Conservation (phyloP, 2,113 vertebrate species). For the Andinoacara biseriatus region DNA sequence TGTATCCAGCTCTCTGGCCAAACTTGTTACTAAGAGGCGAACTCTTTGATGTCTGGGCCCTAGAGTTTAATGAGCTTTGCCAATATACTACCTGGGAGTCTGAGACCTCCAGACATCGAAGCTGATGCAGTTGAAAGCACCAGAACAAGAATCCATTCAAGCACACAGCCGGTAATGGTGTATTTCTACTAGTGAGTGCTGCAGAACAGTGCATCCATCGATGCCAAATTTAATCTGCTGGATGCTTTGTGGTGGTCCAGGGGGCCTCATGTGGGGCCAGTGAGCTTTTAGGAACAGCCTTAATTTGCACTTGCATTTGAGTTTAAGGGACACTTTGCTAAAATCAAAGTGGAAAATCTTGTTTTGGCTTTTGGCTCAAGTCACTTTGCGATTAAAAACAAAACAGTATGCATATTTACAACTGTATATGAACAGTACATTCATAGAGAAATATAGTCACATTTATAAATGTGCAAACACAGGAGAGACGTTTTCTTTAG, state of each 20-base stretch:
- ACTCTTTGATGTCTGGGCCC: conserved; percentile 14
- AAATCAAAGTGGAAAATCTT: too few relatives aligned
- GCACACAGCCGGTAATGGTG: not conserved
- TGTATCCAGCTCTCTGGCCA: not conserved
- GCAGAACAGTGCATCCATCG: not conserved
- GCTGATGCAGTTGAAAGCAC: conserved; percentile 7
- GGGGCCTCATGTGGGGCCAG: not conserved
- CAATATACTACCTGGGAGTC: conserved; percentile 29
- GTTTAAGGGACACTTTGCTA: too few relatives aligned
- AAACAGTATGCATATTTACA: too few relatives aligned
- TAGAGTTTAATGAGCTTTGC: conserved; percentile 28
- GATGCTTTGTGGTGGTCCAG: not conserved
- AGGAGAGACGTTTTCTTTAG: not conserved
- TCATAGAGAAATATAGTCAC: not conserved
- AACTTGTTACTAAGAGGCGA: conserved; percentile 12
- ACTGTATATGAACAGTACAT: not conserved
- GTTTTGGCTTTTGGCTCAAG: too few relatives aligned
- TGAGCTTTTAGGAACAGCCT: not conserved
- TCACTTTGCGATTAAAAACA: not conserved
- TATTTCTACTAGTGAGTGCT: not conserved
- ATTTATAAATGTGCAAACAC: not conserved
- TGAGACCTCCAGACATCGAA: conserved; percentile 24
- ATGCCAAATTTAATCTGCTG: not conserved
- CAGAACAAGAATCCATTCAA: not conserved
- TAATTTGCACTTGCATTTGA: not conserved